These are phyloP conservation scores for Chanos chanos DNA, from an alignment of 2,797 vertebrate genomes.

Conservation along the genomic window DNA sequence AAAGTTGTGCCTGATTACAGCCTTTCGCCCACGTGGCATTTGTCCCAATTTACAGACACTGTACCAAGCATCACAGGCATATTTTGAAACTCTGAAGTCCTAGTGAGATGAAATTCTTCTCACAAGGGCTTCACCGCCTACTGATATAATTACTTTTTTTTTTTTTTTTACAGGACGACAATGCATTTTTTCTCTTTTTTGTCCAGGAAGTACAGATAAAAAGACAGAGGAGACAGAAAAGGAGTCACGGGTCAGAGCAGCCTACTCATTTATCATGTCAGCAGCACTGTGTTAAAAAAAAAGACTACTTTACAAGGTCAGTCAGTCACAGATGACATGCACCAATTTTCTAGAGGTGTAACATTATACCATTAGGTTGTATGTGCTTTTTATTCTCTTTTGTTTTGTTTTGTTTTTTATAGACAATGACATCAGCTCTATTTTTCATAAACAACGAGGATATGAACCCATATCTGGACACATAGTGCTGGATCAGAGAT, in stretches of 20 bases:
- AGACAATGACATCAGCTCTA: background rate
- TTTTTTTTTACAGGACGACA: constrained; percentile 48
- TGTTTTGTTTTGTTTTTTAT: background rate
- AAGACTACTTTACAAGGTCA: constrained; percentile 14
- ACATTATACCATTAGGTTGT: background rate
- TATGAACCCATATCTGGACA: too few relatives aligned
- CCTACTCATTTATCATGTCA: constrained; percentile 44
- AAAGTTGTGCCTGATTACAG: constrained; percentile 41
- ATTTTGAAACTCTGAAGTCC: constrained; percentile 43
- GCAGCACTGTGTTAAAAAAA: constrained; percentile 6
- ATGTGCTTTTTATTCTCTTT: background rate
- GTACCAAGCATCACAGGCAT: constrained; percentile 40
- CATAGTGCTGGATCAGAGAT: too few relatives aligned
- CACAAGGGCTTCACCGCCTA: constrained; percentile 42
- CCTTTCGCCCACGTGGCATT: constrained; percentile 44
- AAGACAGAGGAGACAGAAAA: constrained; percentile 22
- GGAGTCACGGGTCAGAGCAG: constrained; percentile 27
- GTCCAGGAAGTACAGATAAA: constrained; percentile 33
- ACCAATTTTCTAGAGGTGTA: constrained; percentile 5
- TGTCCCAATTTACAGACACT: constrained; percentile 43
- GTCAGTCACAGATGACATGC: background rate
- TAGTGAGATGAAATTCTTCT: constrained; percentile 47
- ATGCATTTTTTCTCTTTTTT: constrained; percentile 40
- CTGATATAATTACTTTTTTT: constrained; percentile 54
- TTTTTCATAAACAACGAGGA: too few relatives aligned